Base-by-base conservation (phyloP, 1,140 invertebrate species). In the Thaumetopoea pityocampa region DNA sequence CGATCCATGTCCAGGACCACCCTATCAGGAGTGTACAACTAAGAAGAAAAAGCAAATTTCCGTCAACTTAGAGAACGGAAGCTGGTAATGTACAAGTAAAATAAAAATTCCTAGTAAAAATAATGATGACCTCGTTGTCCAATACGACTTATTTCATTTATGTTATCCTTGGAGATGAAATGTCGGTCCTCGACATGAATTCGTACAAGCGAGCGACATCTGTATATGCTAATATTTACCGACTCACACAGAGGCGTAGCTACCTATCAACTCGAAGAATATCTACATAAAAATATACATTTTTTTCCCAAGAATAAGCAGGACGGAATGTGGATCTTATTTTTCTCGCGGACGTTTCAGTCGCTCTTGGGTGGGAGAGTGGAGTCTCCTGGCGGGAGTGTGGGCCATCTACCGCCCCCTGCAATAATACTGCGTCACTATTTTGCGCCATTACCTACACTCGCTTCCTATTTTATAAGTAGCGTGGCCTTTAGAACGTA, bases 401-500 rank as follows among this genome's bases (percentile, higher is more conserved):
- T 62, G 55, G 52, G 48, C 32, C 27, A 49, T 49, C 62, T 63
- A 44, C 72, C 70, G 54, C 77, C 70, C 73, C 65, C 74, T 80
- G 80, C 80, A 84, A 84, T 84, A 84, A 84, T 84, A 84, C 80
- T 81, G 80, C 80, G 80, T 84, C 80, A 84, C 80, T 84, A 84
- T 84, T 84, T 84, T 84, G 80, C 80, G 76, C 80, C 80, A 84
- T 83, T 83, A 83, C 79, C 76, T 81, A 81, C 79, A 83, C 79
- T 83, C 65, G 73, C 77, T 81, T 81, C 72, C 74, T 78, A 79
- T 83, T 79, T 74, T 81, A 81, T 80, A 80, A 83, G 77, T 71
- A 80, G 66, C 65, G 51, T 52, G 35, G 54, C 28, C 51, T 59
- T 35, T 68, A 63, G 57, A 48, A 74, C 50, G 53, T 66, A 56